These are phyloP conservation scores for Diglossa cyanea DNA, from an alignment of 2,797 vertebrate genomes.

Conservation along the genomic window DNA sequence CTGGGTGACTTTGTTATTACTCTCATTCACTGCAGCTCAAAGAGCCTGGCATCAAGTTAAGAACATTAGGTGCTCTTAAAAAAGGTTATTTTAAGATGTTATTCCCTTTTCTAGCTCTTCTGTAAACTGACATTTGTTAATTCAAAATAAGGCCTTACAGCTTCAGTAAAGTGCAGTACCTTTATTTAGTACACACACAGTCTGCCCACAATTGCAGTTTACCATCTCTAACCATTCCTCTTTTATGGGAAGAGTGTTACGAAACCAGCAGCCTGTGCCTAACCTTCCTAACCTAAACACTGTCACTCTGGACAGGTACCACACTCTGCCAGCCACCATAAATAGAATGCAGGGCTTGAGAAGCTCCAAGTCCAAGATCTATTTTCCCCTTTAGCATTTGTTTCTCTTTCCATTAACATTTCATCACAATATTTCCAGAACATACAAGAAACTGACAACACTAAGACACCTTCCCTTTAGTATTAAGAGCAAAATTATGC, in stretches of 20 bases:
- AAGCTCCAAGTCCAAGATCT: neutral
- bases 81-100: conserved; percentile 36
- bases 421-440: neutral
- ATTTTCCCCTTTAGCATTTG: neutral
- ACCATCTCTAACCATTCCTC: neutral
- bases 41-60: neutral
- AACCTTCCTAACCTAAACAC: conserved; percentile 18
- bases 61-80: conserved; percentile 37
- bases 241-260: neutral
- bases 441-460: neutral
- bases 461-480: neutral
- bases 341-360: neutral
- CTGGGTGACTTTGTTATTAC: neutral
- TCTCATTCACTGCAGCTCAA: neutral
- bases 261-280: neutral
- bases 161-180: neutral
- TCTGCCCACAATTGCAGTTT: conserved; percentile 7
- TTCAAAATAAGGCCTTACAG: neutral
- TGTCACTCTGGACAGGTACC: neutral
- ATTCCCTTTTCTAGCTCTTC: neutral
- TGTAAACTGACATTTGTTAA: conserved; percentile 29
- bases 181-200: neutral
- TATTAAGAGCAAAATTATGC: neutral
- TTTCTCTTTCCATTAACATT: neutral
- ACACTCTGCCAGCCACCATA: neutral